Evolutionary conservation across 2,113 vertebrate genomes (phyloP), one percentile per base, ranked within the genome.

Genomic region (Notothenia rossii): DNA sequence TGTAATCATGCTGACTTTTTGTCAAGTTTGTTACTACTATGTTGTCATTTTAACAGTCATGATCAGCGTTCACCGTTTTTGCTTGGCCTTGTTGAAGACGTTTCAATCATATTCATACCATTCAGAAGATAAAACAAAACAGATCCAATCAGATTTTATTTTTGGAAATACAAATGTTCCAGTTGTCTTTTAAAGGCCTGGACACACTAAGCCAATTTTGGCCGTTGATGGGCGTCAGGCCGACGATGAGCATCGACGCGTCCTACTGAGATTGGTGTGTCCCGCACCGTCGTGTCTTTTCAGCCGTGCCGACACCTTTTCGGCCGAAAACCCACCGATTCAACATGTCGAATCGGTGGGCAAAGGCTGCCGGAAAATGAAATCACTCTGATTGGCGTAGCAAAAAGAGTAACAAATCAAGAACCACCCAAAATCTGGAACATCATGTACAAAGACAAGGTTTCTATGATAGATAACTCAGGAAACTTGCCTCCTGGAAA

Each of bases 401-500:
- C 25, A 25, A 25, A 25, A 25, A 14, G 40, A 63, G 18, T 1
- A 7, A 59, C 25, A 18, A 33, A 54, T 51, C n/a, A 20, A 48
- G n/a, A 68, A 54, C 3, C 17, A 7, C 36, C 12, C n/a, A 43
- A 56, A 29, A 61, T 73, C 13, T 72, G 14, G 15, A 78, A 15
- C 25, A 0, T 45, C 25, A 70, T 49, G 43, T 14, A 29, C 15
- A 7, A 50, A 69, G 13, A 66, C 48, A 15, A 55, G 9, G 5
- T 0, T 20, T 73, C 45, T 71, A 75, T 11, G 40, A 61, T 75
- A 54, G 25, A 66, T 67, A 70, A 67, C 25, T 63, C 2, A 18
- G 40, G 56, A 40, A 62, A 43, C 40, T 20, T 17, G 48, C 25
- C 72, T 75, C 79, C 48, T 11, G 40, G 65, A 79, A 83, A 3